A percentile compares a stretch with the other conserved stretches of the same genome.
Conservation (phyloP, 1,140 invertebrate genomes). For the Drosophila subobscura region DNA sequence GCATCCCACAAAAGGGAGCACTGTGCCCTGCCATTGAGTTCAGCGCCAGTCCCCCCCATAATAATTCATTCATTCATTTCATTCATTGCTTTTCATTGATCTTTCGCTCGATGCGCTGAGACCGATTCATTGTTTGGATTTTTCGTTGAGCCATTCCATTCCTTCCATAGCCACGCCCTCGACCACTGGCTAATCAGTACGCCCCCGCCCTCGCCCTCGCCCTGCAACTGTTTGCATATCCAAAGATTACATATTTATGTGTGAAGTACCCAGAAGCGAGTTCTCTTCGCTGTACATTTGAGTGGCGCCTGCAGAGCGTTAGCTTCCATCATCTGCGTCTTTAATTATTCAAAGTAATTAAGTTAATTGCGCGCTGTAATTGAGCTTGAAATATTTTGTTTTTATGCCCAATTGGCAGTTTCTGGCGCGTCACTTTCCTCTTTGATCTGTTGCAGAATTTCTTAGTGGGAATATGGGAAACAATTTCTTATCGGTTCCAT, state of each 20-base stretch:
- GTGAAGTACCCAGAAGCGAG: no score
- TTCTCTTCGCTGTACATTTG: neutral
- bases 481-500: no score
- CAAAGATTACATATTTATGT: neutral
- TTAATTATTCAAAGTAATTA: slow-evolving; percentile 79
- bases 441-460: slow-evolving; percentile 1
- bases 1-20: slow-evolving; percentile 18
- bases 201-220: slow-evolving; percentile 15
- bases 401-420: slow-evolving; percentile 60
- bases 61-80: slow-evolving; percentile 32
- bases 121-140: slow-evolving; percentile 15
- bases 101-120: slow-evolving; percentile 13
- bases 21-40: slow-evolving; percentile 15
- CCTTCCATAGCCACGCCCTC: neutral
- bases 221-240: slow-evolving; percentile 23
- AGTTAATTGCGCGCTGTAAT: slow-evolving; percentile 71
- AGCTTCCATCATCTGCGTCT: slow-evolving; percentile 32
- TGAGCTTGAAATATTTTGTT: slow-evolving; percentile 47
- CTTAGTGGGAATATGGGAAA: neutral
- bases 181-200: neutral
- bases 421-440: slow-evolving; percentile 14
- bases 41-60: slow-evolving; percentile 19
- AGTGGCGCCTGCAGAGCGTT: neutral
- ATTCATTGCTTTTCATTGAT: slow-evolving; percentile 51
- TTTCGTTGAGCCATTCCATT: slow-evolving; percentile 6